phyloP scores from a whole-genome alignment of 2,113 vertebrate species.

The Brachyistius frenatus region DNA sequence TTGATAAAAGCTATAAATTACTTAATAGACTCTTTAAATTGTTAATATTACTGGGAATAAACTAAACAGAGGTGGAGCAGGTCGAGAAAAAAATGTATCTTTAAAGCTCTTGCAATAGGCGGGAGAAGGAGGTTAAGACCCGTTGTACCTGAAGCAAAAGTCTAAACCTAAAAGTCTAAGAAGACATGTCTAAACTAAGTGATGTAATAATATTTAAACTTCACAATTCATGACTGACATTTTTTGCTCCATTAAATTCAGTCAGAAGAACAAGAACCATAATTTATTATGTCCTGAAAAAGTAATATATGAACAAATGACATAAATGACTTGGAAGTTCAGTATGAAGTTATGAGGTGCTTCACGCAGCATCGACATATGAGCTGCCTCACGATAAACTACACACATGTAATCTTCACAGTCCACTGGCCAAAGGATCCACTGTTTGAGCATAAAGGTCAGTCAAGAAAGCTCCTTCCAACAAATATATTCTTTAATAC shows the following conservation, averaged over 20 bases:
- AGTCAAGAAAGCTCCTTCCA: no score
- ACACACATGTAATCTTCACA: slow-evolving; percentile 18
- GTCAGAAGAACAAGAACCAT: background rate
- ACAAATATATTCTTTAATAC: no score
- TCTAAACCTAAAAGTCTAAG: no score
- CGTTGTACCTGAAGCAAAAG: no score
- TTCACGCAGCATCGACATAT: background rate
- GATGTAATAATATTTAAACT: background rate
- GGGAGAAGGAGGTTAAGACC: no score
- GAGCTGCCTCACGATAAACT: slow-evolving; percentile 11
- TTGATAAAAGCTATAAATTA: slow-evolving; percentile 47
- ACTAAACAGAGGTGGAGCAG: slow-evolving; percentile 4
- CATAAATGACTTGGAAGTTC: background rate
- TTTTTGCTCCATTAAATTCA: background rate
- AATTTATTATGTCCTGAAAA: background rate
- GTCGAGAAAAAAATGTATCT: background rate
- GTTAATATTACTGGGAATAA: slow-evolving; percentile 17
- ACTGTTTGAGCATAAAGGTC: no score
- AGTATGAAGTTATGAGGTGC: background rate
- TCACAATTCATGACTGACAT: background rate
- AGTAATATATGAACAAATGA: background rate
- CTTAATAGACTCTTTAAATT: slow-evolving; percentile 24
- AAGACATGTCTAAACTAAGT: background rate
- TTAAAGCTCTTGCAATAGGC: background rate
- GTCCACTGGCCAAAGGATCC: background rate